Conservation (phyloP, 2,113 vertebrate species). For the Dolichotis patagonum region DNA sequence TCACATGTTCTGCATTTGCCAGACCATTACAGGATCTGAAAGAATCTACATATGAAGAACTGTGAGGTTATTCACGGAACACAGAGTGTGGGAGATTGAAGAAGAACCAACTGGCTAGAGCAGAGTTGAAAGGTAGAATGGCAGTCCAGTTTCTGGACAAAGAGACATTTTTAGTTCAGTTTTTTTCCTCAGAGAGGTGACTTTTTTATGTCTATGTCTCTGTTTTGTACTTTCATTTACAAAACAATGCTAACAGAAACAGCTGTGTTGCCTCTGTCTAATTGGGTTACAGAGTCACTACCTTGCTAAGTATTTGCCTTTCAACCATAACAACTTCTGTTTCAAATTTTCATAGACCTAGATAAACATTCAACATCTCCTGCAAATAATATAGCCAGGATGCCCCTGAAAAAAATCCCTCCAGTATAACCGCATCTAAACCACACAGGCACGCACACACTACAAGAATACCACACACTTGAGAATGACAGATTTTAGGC, state of each 20-base stretch:
- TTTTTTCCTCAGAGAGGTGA: conserved; percentile 31
- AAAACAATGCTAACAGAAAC: conserved; percentile 15
- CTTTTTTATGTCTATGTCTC: neutral
- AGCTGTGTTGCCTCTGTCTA: neutral
- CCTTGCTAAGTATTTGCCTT: neutral
- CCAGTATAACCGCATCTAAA: neutral
- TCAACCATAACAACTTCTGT: neutral
- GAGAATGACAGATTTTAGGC: conserved; percentile 20
- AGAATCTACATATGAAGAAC: neutral
- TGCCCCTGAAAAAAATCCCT: neutral
- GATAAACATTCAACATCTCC: neutral
- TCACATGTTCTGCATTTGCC: neutral
- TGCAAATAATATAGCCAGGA: neutral
- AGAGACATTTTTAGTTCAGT: neutral
- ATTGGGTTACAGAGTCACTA: neutral
- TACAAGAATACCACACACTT: neutral
- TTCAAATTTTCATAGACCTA: conserved; percentile 13
- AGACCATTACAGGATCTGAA: neutral
- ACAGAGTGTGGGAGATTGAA: neutral
- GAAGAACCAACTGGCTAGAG: neutral
- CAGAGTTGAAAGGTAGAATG: conserved; percentile 4
- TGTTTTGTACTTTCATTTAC: conserved; percentile 35
- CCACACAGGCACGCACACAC: neutral
- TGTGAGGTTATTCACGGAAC: conserved; percentile 5
- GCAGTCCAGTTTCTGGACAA: conserved; percentile 21